Evolutionary conservation across 2,888 invertebrate genomes (phyloP).

Genomic region (Mongoloraphidia duomilia): DNA sequence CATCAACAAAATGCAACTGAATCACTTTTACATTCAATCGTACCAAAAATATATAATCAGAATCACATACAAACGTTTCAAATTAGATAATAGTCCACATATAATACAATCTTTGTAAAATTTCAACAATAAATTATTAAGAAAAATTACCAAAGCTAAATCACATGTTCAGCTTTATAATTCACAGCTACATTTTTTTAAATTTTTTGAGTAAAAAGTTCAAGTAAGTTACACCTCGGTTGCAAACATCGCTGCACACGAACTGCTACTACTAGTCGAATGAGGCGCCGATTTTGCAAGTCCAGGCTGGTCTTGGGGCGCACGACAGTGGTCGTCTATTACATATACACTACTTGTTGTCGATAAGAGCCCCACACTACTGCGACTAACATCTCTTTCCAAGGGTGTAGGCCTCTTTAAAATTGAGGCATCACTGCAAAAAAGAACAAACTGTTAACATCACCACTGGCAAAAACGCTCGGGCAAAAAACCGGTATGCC

Average conservation of each 20-base stretch:
- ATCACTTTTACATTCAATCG: no score
- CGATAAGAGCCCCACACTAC: constrained; percentile 20
- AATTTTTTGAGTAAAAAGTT: no score
- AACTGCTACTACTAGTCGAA: constrained; percentile 18
- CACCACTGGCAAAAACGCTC: constrained; percentile 7
- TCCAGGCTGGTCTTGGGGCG: constrained; percentile 35
- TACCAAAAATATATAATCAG: no score
- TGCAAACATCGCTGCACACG: constrained; percentile 42
- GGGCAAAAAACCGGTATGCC: constrained; percentile 1
- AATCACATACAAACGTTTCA: no score
- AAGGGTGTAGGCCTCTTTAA: constrained; percentile 45
- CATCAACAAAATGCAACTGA: no score
- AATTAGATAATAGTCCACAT: no score
- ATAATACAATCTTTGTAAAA: no score
- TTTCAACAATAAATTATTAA: no score
- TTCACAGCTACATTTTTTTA: no score
- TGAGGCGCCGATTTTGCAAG: constrained; percentile 2
- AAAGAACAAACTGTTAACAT: constrained; percentile 15
- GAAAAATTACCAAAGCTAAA: no score
- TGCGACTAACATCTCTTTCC: constrained; percentile 35
- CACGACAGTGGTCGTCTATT: constrained; percentile 58
- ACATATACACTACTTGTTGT: constrained; percentile 45
- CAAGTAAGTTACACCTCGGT: constrained; percentile 52
- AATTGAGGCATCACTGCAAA: constrained; percentile 51
- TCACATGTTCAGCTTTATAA: no score